Conservation (phyloP, 2,888 invertebrate genomes). For the Pycnomerus fuliginosus region DNA sequence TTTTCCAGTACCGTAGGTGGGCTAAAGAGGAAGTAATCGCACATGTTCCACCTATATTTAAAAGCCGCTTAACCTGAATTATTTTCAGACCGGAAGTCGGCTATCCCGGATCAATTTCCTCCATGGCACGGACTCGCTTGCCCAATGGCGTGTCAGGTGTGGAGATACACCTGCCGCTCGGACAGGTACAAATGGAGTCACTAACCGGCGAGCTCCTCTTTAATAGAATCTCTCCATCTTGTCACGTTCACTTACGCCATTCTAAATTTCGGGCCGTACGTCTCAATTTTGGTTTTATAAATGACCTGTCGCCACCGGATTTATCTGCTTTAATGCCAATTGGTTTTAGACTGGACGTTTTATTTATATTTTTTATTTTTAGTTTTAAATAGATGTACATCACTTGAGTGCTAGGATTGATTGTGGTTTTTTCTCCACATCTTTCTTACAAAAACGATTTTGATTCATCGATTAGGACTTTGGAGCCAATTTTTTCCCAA, state of each 20-base stretch:
- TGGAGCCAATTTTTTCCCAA: too few relatives aligned
- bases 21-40: conserved; percentile 21
- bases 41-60: conserved; percentile 22
- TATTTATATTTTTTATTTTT: too few relatives aligned
- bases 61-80: conserved; percentile 20
- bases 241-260: conserved; percentile 24
- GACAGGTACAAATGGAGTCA: conserved; percentile 34
- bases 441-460: too few relatives aligned
- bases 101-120: conserved; percentile 6
- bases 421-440: too few relatives aligned
- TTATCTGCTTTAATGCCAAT: too few relatives aligned
- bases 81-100: conserved; percentile 45
- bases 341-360: too few relatives aligned
- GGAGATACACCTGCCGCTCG: conserved; percentile 27
- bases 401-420: too few relatives aligned
- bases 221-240: conserved; percentile 31
- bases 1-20: too few relatives aligned
- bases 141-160: conserved; percentile 27
- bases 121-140: conserved; percentile 22
- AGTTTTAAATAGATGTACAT: too few relatives aligned
- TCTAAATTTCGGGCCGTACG: conserved; percentile 16
- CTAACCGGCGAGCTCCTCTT: conserved; percentile 18
- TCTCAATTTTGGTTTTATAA: conserved; percentile 19
- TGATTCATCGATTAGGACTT: too few relatives aligned
- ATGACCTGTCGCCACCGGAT: conserved; percentile 6